Base-by-base conservation (phyloP, 2,888 invertebrate species). In the Patella ulyssiponensis region DNA sequence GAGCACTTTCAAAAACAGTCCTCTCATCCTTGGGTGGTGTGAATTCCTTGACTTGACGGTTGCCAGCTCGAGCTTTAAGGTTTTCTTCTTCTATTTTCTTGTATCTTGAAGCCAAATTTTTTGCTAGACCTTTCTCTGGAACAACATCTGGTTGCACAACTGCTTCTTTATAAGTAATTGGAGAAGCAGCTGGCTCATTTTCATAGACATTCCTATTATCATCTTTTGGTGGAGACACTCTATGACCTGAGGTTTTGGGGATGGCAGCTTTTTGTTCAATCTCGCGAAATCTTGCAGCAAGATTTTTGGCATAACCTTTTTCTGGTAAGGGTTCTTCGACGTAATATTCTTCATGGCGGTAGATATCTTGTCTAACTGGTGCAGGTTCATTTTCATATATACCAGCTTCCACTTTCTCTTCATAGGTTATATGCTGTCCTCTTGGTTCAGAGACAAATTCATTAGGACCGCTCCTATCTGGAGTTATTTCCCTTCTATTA, bases 241-340 rank as follows among this genome's bases (percentile, higher is more conserved):
- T 86, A 58, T 85, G 86, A 33, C 76, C 75, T 74, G 82, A 81
- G 52, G 86, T 79, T 12, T 86, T 83, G 11, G 83, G 82, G 44
- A 85, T 82, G 54, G 81, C 84, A 33, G 79, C 80, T 70, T 84
- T 82, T 52, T 79, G 79, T 75, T 88, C 87, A 79, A 87, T 79
- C 75, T 88, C 83, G 64, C 84, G 85, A 78, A 88, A 89, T 75
- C 85, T 87, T 15, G 87, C 86, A 11, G 86, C 85, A n/a, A 88
- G 75, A 77, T 86, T 86, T 76, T 79, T 83, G 52, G 89, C 86
- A 69, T 77, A 82, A 17, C 89, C 89, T 74, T 77, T 76, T 79
- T 88, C 87, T 23, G 88, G 88, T 64, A 88, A 73, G 9, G 81
- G 75, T 71, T 88, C 89, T 54, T 86, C 84, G 3, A 77, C 76